Evolutionary conservation across 1,140 invertebrate species (phyloP).

Genomic region (Drosophila pachea): DNA sequence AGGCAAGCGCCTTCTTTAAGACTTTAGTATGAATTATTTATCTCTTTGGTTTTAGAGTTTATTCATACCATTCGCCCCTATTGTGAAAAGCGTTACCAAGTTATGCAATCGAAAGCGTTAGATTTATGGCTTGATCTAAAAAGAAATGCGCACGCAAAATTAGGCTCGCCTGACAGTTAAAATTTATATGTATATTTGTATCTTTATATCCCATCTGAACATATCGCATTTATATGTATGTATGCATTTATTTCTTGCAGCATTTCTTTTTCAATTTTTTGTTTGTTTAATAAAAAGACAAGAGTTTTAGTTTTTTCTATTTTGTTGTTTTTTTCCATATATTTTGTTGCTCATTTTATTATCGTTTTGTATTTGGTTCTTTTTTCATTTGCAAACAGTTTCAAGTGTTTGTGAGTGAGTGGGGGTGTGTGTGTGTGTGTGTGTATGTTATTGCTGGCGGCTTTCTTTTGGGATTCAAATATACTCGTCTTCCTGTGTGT

Average conservation of each 20-base stretch:
- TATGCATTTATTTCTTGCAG: background rate
- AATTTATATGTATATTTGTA: too few species aligned
- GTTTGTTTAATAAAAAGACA: background rate
- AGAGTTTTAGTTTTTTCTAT: constrained; percentile 1
- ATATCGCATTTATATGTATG: too few species aligned
- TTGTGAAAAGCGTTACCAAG: too few species aligned
- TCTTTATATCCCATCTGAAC: too few species aligned
- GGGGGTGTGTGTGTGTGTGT: constrained; percentile 2
- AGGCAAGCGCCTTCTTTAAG: background rate
- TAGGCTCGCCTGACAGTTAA: too few species aligned
- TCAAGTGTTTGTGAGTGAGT: constrained; percentile 9
- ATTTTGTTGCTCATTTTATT: constrained; percentile 48
- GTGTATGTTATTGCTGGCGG: constrained; percentile 18
- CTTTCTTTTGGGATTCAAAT: constrained; percentile 15
- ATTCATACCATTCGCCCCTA: too few species aligned
- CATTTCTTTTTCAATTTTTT: background rate
- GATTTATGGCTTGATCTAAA: too few species aligned
- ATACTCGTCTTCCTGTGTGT: constrained; percentile 4
- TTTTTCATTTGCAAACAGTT: constrained; percentile 45
- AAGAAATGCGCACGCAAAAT: too few species aligned
- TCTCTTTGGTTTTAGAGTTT: too few species aligned
- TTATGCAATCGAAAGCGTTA: too few species aligned
- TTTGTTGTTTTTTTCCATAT: constrained; percentile 20
- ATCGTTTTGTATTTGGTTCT: constrained; percentile 47
- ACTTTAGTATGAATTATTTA: too few species aligned